Evolutionary conservation across 1,140 invertebrate genomes (phyloP), one percentile per base, ranked within the genome.

Genomic region (Danaus plexippus): DNA sequence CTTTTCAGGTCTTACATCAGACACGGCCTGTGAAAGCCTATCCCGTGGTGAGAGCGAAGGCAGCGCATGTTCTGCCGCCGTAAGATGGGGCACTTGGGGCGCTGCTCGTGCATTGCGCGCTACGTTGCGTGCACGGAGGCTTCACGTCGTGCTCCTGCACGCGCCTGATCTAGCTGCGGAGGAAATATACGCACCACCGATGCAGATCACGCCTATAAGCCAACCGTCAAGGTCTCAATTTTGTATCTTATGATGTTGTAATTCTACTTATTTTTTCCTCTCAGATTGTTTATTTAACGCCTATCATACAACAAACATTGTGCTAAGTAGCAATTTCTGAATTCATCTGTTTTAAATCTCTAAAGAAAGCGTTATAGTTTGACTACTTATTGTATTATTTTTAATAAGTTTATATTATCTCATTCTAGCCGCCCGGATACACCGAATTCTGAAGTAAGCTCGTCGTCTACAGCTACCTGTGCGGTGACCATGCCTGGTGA

Each of bases 121-220:
- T 43, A 91, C 94, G 70, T 77, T 95, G 52, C 88, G 89, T 53
- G 89, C 92, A 4, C 89, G 91, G 12, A 90, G 92, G 9, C 89
- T 95, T 46, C 90, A 90, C 68, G 93, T 95, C n/a, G 89, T 94
- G 12, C 89, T 92, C n/a, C 77, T 95, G 43, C 92, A 94, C 77
- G 92, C 93, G 11, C 90, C 91, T 13, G 90, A 91, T 43, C 87
- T 93, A 52, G 88, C 92, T 60, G 90, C 92, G 7, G 88, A 92
- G 0, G 78, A 85, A 54, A 75, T 86, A 52, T 86, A 79, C 59
- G 72, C 83, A 11, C 81, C 80, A 45, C 83, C 83, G 9, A 66
- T 66, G 9, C 81, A 80, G 45, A 59, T 87, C 5, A 71, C 74
- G 2, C 64, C 77, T 10, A 69, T 76, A n/a, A 87, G 80, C 58